Conservation (phyloP, 2,888 invertebrate genomes). For the Diabrotica balteata region DNA sequence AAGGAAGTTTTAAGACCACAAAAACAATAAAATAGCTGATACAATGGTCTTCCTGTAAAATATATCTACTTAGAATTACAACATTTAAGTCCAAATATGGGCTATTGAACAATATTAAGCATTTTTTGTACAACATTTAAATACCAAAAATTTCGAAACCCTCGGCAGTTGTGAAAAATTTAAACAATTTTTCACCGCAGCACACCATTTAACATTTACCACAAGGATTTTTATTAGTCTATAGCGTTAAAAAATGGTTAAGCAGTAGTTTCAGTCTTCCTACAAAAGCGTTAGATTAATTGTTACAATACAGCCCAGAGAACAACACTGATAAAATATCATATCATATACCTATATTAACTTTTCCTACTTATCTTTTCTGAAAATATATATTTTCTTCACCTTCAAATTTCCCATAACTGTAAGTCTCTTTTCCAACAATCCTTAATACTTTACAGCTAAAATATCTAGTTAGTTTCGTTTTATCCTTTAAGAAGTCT, state of each 20-base stretch:
- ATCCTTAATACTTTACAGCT: no score
- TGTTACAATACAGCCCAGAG: neutral
- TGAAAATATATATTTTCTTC: slow-evolving; percentile 5
- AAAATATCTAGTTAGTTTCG: no score
- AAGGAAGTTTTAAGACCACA: no score
- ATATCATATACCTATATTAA: neutral
- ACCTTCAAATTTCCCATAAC: neutral
- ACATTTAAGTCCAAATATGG: slow-evolving; percentile 1
- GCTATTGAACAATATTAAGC: slow-evolving; percentile 12
- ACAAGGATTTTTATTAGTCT: slow-evolving; percentile 20
- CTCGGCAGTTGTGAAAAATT: slow-evolving; percentile 46
- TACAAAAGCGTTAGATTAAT: slow-evolving; percentile 20
- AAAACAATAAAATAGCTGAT: no score
- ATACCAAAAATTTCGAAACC: slow-evolving; percentile 41
- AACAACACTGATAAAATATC: slow-evolving; percentile 4
- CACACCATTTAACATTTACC: slow-evolving; percentile 31
- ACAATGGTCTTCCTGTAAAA: neutral
- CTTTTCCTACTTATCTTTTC: neutral
- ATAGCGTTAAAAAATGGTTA: slow-evolving; percentile 17
- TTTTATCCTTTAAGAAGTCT: no score
- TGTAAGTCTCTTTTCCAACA: no score
- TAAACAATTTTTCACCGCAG: slow-evolving; percentile 39
- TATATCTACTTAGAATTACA: neutral
- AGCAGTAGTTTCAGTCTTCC: slow-evolving; percentile 27
- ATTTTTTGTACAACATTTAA: slow-evolving; percentile 5